Evolutionary conservation across 2,797 vertebrate genomes (phyloP), one percentile per base, ranked within the genome.

Genomic region (Chaenodraco wilsoni): DNA sequence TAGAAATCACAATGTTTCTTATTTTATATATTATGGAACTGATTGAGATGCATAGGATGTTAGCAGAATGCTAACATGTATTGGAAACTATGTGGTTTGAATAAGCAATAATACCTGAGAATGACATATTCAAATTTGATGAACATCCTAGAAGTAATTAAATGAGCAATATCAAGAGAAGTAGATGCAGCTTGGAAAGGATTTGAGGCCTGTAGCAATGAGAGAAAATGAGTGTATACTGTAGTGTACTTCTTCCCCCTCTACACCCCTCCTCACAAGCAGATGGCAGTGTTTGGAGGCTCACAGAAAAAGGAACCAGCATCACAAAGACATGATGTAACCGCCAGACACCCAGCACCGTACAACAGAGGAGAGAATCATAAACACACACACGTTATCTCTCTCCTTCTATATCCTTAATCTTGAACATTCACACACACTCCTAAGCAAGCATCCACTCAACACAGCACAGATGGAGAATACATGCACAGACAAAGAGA

Each of bases 241-340:
- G 63, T 67, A 33, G 78, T 83, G 41, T 67, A 72, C 74, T 75
- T 77, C 62, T 56, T 81, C 71, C 45, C 45, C 33, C 62, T 59
- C 59, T 62, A 15, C 76, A 69, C 81, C 74, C 88, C 91, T 92
- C 89, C 91, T 91, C 67, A 81, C 91, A 93, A 90, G 88, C 90
- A 94, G 94, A 90, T 91, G 93, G 92, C 89, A 76, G 84, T 92
- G 89, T 92, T 88, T 82, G 69, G 72, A 89, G 76, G 74, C 83
- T 83, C 62, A 80, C 54, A 67, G 80, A 72, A 72, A 74, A 56
- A 81, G 65, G 68, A 86, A 82, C 89, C 78, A 78, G 76, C 86
- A 87, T 87, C 85, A 92, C 90, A 91, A 92, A 93, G 81, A 86
- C 89, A 91, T 93, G 90, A 93, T 93, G 91, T 92, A 93, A 93